Base-by-base conservation (phyloP, 2,797 vertebrate genomes). In the Microtus agrestis region DNA sequence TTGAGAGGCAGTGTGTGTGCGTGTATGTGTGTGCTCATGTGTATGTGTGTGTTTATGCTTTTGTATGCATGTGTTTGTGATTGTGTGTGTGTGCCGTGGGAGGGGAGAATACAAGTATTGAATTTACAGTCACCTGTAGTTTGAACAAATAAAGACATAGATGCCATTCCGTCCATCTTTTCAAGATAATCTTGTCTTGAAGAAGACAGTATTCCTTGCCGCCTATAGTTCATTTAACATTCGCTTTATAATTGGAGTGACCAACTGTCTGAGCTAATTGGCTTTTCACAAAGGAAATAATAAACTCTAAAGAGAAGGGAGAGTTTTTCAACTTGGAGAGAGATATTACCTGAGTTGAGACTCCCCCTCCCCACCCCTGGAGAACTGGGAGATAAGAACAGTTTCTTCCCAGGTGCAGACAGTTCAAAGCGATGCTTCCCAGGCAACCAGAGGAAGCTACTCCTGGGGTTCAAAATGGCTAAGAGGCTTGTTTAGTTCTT, bases 211-310 rank as follows among this genome's bases (percentile, higher is more conserved):
- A 51, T 34, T 69, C 43, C 21, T 69, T 69, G 31, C 37, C 4
- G 11, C 31, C 63, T 8, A 37, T 27, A 86, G 23, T 86, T 87
- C 51, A 65, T n/a, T 78, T 27, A 87, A 56, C 67, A 73, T 56
- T 27, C 25, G 17, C 67, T 73, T 61, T 63, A 51, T 78, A 54
- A 82, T 76, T 86, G 31, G n/a, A 56, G 81, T 76, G 63, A 89
- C 40, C 40, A 77, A 27, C 78, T 96, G 48, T 65, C n/a, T 81
- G 51, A 93, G 61, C 40, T 81, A 34, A 88, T 27, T 87, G 25
- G 46, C 65, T 93, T 94, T 67, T 43, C 63, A 61, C 7, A 51
- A 93, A 87, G 77, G n/a, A 76, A 89, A 96, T 69, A 67, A 40
- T 29, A 40, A 87, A 87, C 14, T 56, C 25, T 73, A 71, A 51